These are phyloP conservation scores for Danaus melanippus DNA, from an alignment of 1,140 invertebrate genomes.

Conservation along the genomic window DNA sequence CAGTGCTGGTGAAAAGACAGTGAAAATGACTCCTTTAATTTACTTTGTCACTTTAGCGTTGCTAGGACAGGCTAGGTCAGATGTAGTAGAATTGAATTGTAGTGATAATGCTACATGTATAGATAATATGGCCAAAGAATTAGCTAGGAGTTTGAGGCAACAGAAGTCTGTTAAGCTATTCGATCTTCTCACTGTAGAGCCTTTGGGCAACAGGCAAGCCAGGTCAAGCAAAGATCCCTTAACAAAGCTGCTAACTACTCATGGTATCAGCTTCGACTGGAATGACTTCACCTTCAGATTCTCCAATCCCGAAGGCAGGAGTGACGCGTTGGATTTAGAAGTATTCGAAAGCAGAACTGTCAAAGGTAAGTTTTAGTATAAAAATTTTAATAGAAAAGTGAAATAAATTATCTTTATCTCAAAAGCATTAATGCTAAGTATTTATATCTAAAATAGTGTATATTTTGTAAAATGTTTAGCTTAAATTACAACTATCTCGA, in stretches of 20 bases:
- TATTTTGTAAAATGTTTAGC: too few relatives aligned
- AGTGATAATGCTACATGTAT: conserved; percentile 71
- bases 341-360: conserved; percentile 60
- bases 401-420: too few relatives aligned
- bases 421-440: too few relatives aligned
- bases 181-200: conserved; percentile 62
- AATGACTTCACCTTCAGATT: conserved; percentile 67
- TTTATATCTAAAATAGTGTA: too few relatives aligned
- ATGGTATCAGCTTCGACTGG: conserved; percentile 70
- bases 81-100: conserved; percentile 55
- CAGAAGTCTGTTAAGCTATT: conserved; percentile 60
- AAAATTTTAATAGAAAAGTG: too few relatives aligned
- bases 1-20: conserved; percentile 49
- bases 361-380: conserved; percentile 41
- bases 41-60: conserved; percentile 42
- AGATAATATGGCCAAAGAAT: conserved; percentile 53
- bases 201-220: conserved; percentile 44
- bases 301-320: conserved; percentile 52
- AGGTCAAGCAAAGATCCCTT: conserved; percentile 50
- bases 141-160: conserved; percentile 54
- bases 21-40: conserved; percentile 53
- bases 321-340: conserved; percentile 61
- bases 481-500: too few relatives aligned
- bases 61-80: conserved; percentile 37
- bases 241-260: conserved; percentile 59